Base-by-base conservation (phyloP, 2,113 vertebrate genomes). In the Myocastor coypus region DNA sequence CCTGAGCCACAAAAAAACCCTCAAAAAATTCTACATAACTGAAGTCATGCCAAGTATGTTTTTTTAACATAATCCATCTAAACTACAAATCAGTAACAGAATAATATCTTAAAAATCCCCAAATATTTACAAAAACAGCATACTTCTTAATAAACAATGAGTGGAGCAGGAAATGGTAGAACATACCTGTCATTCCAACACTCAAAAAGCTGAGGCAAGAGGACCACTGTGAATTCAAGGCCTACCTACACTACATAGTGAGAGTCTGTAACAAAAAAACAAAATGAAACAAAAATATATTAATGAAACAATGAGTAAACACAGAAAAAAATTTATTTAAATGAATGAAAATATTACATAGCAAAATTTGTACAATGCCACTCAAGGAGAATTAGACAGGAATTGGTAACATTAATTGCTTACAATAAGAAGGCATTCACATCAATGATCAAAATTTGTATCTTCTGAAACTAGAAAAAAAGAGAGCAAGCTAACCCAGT, bases 31-130 rank as follows among this genome's bases (percentile, higher is more conserved):
- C 37, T 19, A 78, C 66, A 57, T 86, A 86, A 57, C 57, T 86
- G 63, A 86, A 92, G 50, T 78, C 55, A 92, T 86, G 77, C 19
- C 77, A 92, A 92, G 6, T 84, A 84, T 92, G 68, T 73, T 75
- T 59, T 92, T 73, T 59, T n/a, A 71, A 50, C 64, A 83, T 64
- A 83, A 22, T 63, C 55, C 37, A 75, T 84, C 83, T 92, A 75
- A 84, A 75, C 40, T 75, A 84, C 5, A 50, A 84, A 84, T 92
- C 55, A 92, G 28, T 92, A 84, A 73, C 64, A 92, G 59, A 77
- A 78, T 84, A 90, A 68, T 40, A 92, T 75, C 40, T 92, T 40
- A 32, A 46, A 84, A 59, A 84, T 73, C 81, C 10, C 46, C 14
- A 92, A 92, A 84, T 61, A 63, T 42, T 73, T 71, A 73, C 63